Conservation (phyloP, 2,113 vertebrate genomes). For the Lucifuga dentata region DNA sequence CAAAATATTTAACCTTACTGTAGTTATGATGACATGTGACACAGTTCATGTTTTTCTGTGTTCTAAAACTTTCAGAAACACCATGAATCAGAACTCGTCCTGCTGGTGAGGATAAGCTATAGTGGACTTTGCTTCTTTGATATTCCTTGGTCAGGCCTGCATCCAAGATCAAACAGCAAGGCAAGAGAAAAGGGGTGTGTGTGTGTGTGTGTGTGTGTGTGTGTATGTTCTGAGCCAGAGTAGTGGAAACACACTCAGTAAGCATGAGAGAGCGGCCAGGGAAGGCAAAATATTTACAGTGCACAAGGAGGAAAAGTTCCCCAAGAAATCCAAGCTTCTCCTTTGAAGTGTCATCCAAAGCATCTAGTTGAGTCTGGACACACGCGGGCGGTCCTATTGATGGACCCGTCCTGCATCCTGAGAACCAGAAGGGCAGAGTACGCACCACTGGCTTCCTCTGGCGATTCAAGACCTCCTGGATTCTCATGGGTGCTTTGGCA, state of each 20-base stretch:
- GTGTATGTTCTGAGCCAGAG: conserved; percentile 27
- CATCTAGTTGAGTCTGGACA: conserved; percentile 56
- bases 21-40: background rate
- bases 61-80: conserved; percentile 18
- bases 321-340: conserved; percentile 70
- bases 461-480: conserved; percentile 49
- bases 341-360: conserved; percentile 74
- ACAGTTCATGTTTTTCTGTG: background rate
- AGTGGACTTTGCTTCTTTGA: conserved; percentile 31
- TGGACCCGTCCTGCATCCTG: conserved; percentile 55
- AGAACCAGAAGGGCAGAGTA: conserved; percentile 50
- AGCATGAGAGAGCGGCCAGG: conserved; percentile 56
- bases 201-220: conserved; percentile 36
- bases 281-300: conserved; percentile 78
- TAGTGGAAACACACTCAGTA: conserved; percentile 53
- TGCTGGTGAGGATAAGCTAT: conserved; percentile 38
- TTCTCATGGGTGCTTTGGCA: conserved; percentile 57
- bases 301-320: conserved; percentile 67
- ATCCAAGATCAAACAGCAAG: conserved; percentile 66
- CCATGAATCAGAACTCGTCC: conserved; percentile 34
- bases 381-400: conserved; percentile 54
- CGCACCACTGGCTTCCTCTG: conserved; percentile 45
- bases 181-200: conserved; percentile 32
- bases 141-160: conserved; percentile 45
- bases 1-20: background rate